Evolutionary conservation across 2,797 vertebrate species (phyloP).

Genomic region (Botia kubotai): DNA sequence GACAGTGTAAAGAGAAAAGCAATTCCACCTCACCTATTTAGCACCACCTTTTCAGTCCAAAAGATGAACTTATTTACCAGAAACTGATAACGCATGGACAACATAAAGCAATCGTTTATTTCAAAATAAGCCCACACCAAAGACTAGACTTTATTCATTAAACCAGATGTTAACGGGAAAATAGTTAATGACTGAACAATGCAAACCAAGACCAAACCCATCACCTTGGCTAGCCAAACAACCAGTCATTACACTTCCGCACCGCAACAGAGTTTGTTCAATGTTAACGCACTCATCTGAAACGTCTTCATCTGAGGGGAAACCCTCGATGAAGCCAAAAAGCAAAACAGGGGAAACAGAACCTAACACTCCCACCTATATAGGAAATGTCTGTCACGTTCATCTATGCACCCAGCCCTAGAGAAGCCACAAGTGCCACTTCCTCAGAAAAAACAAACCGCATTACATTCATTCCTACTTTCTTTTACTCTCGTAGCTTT

Average conservation of each 20-base stretch:
- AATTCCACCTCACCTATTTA: neutral
- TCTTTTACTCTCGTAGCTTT: neutral
- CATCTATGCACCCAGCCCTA: slow-evolving; percentile 26
- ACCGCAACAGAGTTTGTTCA: slow-evolving; percentile 24
- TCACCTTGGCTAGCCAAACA: slow-evolving; percentile 23
- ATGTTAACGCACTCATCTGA: slow-evolving; percentile 5
- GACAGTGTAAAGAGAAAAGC: neutral
- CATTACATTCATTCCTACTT: slow-evolving; percentile 26
- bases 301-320: slow-evolving; percentile 34
- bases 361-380: slow-evolving; percentile 38
- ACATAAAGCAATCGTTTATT: neutral
- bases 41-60: neutral
- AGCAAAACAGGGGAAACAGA: slow-evolving; percentile 27
- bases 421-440: slow-evolving; percentile 23
- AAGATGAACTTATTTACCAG: neutral
- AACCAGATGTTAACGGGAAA: slow-evolving; percentile 9
- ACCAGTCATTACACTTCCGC: slow-evolving; percentile 17
- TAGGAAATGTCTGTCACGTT: slow-evolving; percentile 50
- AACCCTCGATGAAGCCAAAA: slow-evolving; percentile 36
- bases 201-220: neutral
- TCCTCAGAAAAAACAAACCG: slow-evolving; percentile 33
- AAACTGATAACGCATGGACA: neutral
- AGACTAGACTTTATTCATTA: neutral
- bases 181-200: neutral
- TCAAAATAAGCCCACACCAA: neutral